phyloP scores from a whole-genome alignment of 2,113 vertebrate species.

The Leptobrachium leishanense region DNA sequence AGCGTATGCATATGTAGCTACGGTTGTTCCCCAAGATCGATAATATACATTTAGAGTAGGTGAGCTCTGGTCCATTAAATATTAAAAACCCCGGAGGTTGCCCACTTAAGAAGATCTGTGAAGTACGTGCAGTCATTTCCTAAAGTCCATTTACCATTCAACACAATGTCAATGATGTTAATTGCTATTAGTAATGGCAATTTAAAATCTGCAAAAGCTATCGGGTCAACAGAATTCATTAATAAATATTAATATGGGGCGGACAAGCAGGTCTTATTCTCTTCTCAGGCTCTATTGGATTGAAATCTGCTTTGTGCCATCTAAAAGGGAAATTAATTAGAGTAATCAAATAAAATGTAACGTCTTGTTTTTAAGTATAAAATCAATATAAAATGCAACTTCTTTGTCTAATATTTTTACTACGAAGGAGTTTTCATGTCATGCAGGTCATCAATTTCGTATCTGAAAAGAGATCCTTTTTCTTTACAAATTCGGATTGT shows the following conservation, averaged over 20 bases:
- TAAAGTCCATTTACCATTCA: background rate
- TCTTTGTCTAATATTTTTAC: no score
- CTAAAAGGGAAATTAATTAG: no score
- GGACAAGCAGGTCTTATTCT: background rate
- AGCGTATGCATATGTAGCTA: background rate
- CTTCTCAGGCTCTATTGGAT: background rate
- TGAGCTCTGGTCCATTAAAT: background rate
- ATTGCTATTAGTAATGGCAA: background rate
- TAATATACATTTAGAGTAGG: background rate
- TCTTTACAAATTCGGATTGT: no score
- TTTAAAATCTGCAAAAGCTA: background rate
- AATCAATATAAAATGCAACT: no score
- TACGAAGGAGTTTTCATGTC: no score
- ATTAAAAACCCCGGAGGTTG: background rate
- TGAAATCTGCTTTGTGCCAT: background rate
- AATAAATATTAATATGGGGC: background rate
- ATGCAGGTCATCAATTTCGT: no score
- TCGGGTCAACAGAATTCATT: background rate
- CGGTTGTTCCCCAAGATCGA: background rate
- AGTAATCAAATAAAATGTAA: no score
- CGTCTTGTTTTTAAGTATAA: no score
- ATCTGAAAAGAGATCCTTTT: no score
- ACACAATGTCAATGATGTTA: background rate
- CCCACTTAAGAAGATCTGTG: background rate
- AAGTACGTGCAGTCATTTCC: background rate